Evolutionary conservation across 2,113 vertebrate genomes (phyloP), one percentile per base, ranked within the genome.

Genomic region (Gallinago jamesoni): DNA sequence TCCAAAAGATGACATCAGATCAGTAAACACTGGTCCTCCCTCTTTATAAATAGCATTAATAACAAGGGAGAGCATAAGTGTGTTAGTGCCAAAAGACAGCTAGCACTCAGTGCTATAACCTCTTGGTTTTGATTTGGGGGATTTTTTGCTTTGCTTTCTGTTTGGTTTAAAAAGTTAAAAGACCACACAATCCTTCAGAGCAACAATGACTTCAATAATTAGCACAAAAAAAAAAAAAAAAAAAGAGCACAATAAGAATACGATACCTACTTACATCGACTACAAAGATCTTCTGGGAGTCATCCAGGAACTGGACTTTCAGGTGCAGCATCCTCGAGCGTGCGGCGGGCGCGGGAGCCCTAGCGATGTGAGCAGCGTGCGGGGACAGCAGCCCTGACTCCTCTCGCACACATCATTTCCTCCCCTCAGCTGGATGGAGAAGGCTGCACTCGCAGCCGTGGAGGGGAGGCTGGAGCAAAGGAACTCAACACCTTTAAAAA

Each of bases 251-350:
- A 88, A 39, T 77, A 97, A 89, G 48, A 91, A 97, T 37, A 75
- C 9, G 91, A 96, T 77, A 73, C 48, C 59, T 92, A 98, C 98
- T 98, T 98, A 98, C 98, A 97, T 98, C 98, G 80, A 98, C 98
- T 70, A 98, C 98, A 91, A 98, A 98, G 97, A 98, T 98, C 97
- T 98, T 98, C 98, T 98, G 98, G 84, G 98, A 98, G 93, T 98
- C 98, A 97, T 98, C 98, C 97, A 98, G 97, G 94, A 98, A 98
- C 95, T 98, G 98, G 95, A 98, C 98, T 96, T 98, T 98, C 37
- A 98, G 97, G 84, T 98, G 98, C 78, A 98, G 98, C 98, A 98
- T 98, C 96, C 94, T 98, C 2, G 9, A 68, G 92, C 74, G 96
- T 94, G 84, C 1, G 7, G 97, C 95, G 56, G 73, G 73, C 21